Percentiles rank a stretch among this genome's conserved stretches.
Evolutionary conservation across 2,888 invertebrate genomes (phyloP).

Genomic region (Melitaea athalia): DNA sequence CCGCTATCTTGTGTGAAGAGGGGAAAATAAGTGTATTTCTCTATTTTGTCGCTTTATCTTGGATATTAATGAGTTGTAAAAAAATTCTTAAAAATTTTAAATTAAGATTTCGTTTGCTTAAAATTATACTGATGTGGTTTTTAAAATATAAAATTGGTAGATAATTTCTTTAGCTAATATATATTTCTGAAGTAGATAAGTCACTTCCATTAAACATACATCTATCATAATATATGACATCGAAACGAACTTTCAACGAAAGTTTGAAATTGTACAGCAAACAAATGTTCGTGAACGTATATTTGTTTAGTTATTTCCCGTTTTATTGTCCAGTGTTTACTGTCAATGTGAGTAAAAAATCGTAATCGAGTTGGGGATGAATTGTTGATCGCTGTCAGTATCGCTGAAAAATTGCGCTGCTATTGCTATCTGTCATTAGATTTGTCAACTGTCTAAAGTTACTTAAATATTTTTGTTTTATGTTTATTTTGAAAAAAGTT

Average conservation of each 20-base stretch:
- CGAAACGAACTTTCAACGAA: slow-evolving; percentile 40
- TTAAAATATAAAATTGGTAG: too few relatives aligned
- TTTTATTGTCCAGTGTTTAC: slow-evolving; percentile 30
- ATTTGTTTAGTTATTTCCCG: slow-evolving; percentile 42
- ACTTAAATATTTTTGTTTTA: too few relatives aligned
- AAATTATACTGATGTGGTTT: background rate
- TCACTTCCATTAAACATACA: slow-evolving; percentile 23
- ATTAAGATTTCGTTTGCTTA: background rate
- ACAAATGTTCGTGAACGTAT: slow-evolving; percentile 37
- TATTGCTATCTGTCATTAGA: background rate
- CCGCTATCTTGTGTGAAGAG: background rate
- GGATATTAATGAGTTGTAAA: background rate
- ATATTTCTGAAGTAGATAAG: slow-evolving; percentile 5
- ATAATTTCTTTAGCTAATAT: too few relatives aligned
- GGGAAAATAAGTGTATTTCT: background rate
- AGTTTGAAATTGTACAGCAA: slow-evolving; percentile 42
- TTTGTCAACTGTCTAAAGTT: too few relatives aligned
- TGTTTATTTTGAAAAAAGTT: too few relatives aligned
- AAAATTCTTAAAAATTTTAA: background rate
- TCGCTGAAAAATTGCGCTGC: background rate
- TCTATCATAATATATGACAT: slow-evolving; percentile 32
- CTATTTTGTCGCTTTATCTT: background rate
- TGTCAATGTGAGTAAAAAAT: background rate
- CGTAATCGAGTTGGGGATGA: background rate
- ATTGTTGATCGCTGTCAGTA: too few relatives aligned